Conservation (phyloP, 2,888 invertebrate genomes). For the Drosophila colorata region DNA sequence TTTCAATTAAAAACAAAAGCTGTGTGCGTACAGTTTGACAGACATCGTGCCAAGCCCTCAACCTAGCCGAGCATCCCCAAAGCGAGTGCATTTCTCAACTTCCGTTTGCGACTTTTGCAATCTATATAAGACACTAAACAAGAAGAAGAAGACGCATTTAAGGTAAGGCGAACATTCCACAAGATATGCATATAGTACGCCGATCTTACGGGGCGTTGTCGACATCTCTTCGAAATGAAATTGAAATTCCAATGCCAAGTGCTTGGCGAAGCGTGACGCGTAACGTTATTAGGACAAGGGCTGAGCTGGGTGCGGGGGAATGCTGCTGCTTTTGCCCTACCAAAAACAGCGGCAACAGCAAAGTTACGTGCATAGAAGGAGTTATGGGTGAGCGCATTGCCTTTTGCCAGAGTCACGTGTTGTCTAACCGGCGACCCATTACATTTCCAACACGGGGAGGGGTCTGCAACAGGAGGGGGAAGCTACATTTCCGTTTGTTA, state of each 20-base stretch:
- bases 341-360: background rate
- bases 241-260: constrained; percentile 72
- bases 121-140: background rate
- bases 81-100: constrained; percentile 40
- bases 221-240: constrained; percentile 47
- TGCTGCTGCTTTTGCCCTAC: constrained; percentile 1
- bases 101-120: constrained; percentile 34
- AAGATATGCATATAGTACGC: constrained; percentile 33
- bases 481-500: constrained; percentile 27
- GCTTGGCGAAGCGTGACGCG: constrained; percentile 67
- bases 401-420: constrained; percentile 32
- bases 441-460: constrained; percentile 22
- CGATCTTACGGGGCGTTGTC: constrained; percentile 61
- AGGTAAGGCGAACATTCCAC: constrained; percentile 25
- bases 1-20: constrained; percentile 63
- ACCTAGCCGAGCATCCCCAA: constrained; percentile 9
- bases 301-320: constrained; percentile 6
- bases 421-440: constrained; percentile 39
- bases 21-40: constrained; percentile 49
- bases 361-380: constrained; percentile 6
- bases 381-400: constrained; percentile 57
- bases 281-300: constrained; percentile 2
- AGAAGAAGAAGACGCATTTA: constrained; percentile 13
- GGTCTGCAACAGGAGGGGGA: background rate
- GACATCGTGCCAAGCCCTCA: constrained; percentile 29